Percentiles rank a stretch among this genome's conserved stretches.
Conservation (phyloP, 1,140 invertebrate genomes). For the Caenorhabditis remanei region DNA sequence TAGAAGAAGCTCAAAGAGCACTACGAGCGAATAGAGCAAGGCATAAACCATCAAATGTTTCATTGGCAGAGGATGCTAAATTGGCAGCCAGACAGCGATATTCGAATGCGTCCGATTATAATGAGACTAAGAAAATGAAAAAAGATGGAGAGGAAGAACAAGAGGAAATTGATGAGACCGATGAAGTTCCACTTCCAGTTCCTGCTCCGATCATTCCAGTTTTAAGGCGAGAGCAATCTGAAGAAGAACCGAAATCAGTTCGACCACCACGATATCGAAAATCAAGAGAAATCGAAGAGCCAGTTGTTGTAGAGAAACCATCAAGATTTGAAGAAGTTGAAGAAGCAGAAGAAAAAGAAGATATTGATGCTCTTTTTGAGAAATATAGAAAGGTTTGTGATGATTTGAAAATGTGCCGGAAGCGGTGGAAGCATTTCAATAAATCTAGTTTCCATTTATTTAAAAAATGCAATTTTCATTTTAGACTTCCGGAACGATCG, state of each 20-base stretch:
- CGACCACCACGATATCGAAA: slow-evolving; percentile 19
- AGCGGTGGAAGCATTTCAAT: background rate
- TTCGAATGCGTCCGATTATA: slow-evolving; percentile 10
- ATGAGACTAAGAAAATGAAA: slow-evolving; percentile 27
- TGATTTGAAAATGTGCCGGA: background rate
- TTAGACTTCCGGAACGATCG: slow-evolving; percentile 1
- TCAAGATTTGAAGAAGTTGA: background rate
- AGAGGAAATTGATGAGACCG: slow-evolving; percentile 33
- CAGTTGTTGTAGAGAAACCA: background rate
- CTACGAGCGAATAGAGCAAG: slow-evolving; percentile 22
- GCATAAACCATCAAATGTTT: slow-evolving; percentile 45
- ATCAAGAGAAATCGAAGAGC: slow-evolving; percentile 33
- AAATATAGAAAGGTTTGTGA: slow-evolving; percentile 32
- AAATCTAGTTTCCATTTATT: background rate
- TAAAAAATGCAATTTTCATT: background rate
- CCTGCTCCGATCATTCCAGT: background rate
- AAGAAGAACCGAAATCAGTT: slow-evolving; percentile 25
- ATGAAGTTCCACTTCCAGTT: background rate
- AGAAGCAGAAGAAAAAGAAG: slow-evolving; percentile 36
- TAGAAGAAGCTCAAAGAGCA: slow-evolving; percentile 38
- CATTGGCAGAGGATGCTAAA: slow-evolving; percentile 16
- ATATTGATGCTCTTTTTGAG: slow-evolving; percentile 43
- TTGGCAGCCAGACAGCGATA: slow-evolving; percentile 11
- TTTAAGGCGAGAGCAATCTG: background rate
- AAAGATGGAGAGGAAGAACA: slow-evolving; percentile 45